phyloP scores from a whole-genome alignment of 2,888 invertebrate genomes.

The Tromatobia lineatoria region DNA sequence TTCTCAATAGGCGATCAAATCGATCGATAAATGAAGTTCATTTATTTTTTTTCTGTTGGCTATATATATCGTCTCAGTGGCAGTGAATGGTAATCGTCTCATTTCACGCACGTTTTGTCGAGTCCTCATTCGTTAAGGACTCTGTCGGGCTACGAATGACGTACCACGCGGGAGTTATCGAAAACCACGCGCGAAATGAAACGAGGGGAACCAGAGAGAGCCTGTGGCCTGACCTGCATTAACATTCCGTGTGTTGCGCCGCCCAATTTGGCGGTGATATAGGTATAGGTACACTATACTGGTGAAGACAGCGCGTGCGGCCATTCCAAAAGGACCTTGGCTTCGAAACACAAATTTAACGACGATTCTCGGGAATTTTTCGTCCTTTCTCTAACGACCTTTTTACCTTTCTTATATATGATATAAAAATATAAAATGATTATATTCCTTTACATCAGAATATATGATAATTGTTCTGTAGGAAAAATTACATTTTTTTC shows the following conservation, averaged over 20 bases:
- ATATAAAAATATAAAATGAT: too few relatives aligned
- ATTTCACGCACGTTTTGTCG: constrained; percentile 3
- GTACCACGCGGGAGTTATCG: constrained; percentile 49
- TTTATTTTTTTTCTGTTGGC: constrained; percentile 7
- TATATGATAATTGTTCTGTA: too few relatives aligned
- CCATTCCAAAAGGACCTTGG: constrained; percentile 79
- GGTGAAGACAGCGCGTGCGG: constrained; percentile 62
- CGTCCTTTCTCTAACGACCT: constrained; percentile 43
- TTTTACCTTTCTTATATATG: constrained; percentile 1
- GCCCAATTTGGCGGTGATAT: constrained; percentile 76
- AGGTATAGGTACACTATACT: constrained; percentile 44
- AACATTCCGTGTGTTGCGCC: constrained; percentile 77
- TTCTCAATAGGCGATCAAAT: constrained; percentile 60
- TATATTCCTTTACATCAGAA: too few relatives aligned
- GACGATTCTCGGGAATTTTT: constrained; percentile 59
- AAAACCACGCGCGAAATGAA: constrained; percentile 45
- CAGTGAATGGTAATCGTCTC: not conserved
- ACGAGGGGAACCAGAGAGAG: constrained; percentile 50
- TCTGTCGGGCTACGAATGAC: not conserved
- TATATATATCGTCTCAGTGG: not conserved
- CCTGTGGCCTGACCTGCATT: constrained; percentile 77
- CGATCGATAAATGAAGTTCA: constrained; percentile 44
- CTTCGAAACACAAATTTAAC: constrained; percentile 81
- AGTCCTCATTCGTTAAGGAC: constrained; percentile 12
- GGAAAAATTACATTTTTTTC: too few relatives aligned